Evolutionary conservation across 2,888 invertebrate genomes (phyloP).

Genomic region (Rhingia rostrata): DNA sequence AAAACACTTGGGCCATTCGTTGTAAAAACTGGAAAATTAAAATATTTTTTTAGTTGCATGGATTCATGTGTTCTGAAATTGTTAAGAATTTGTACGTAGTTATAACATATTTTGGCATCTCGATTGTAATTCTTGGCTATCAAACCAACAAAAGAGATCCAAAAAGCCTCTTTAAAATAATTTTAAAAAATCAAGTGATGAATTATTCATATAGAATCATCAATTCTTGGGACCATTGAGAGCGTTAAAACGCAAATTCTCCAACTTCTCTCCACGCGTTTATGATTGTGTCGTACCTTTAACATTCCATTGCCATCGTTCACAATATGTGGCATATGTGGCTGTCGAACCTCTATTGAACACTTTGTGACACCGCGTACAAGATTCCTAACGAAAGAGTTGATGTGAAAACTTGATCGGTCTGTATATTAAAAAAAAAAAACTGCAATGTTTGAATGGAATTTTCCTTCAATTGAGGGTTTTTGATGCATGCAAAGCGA

Average conservation of each 20-base stretch:
- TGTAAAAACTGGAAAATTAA: constrained; percentile 41
- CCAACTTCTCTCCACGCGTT: constrained; percentile 8
- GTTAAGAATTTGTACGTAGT: not conserved
- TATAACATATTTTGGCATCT: constrained; percentile 4
- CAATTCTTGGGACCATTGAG: constrained; percentile 15
- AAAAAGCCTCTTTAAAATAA: not conserved
- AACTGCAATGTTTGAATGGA: constrained; percentile 13
- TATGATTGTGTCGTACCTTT: constrained; percentile 16
- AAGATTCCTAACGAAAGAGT: constrained; percentile 60
- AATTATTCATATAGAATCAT: constrained; percentile 59
- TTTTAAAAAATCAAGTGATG: constrained; percentile 30
- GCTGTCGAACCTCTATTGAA: constrained; percentile 61
- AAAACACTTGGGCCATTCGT: constrained; percentile 59
- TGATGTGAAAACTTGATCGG: constrained; percentile 59
- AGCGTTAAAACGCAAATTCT: constrained; percentile 33
- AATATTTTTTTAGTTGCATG: constrained; percentile 32
- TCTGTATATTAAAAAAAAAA: constrained; percentile 17
- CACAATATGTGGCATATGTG: constrained; percentile 56
- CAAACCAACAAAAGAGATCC: not conserved
- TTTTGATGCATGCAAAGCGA: constrained; percentile 25
- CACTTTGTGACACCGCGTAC: constrained; percentile 36
- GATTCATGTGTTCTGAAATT: constrained; percentile 38
- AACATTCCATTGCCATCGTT: constrained; percentile 45
- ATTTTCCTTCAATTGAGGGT: not conserved
- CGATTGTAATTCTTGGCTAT: not conserved